These are phyloP conservation scores for Eciton burchellii DNA, from an alignment of 1,140 invertebrate species.

Conservation along the genomic window DNA sequence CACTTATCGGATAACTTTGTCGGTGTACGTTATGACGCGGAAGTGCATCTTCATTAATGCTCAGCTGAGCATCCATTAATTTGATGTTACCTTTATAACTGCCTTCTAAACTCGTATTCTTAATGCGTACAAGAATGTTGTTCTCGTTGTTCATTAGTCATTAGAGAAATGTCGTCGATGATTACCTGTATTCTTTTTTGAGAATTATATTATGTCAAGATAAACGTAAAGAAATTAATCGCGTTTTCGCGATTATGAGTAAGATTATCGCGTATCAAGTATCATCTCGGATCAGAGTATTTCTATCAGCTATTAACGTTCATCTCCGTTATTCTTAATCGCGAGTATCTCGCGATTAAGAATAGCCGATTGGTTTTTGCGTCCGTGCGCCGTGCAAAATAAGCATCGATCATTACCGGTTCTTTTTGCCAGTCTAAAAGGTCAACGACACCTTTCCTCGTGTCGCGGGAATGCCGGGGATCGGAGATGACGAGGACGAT, in stretches of 20 bases:
- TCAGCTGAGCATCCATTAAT: constrained; percentile 38
- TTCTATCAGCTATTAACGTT: background rate
- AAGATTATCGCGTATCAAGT: background rate
- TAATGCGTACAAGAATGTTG: background rate
- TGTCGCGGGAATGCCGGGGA: background rate
- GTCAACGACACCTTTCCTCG: constrained; percentile 45
- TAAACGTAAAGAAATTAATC: too few species aligned
- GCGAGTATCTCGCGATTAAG: background rate
- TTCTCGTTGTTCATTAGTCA: background rate
- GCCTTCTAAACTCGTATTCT: constrained; percentile 25
- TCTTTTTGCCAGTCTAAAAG: constrained; percentile 25
- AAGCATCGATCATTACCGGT: constrained; percentile 26
- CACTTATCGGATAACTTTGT: constrained; percentile 39
- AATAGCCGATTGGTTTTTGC: constrained; percentile 14
- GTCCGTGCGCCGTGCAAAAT: background rate
- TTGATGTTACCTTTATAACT: constrained; percentile 36
- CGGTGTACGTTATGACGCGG: constrained; percentile 35
- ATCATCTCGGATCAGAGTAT: background rate
- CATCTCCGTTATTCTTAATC: background rate
- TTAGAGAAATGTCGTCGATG: background rate
- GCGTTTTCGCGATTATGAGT: too few species aligned
- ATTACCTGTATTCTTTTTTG: background rate
- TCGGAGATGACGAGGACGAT: background rate
- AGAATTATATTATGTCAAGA: background rate
- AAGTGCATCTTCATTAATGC: constrained; percentile 52